phyloP scores from a whole-genome alignment of 2,888 invertebrate genomes.

The Drosophila flavopinicola region DNA sequence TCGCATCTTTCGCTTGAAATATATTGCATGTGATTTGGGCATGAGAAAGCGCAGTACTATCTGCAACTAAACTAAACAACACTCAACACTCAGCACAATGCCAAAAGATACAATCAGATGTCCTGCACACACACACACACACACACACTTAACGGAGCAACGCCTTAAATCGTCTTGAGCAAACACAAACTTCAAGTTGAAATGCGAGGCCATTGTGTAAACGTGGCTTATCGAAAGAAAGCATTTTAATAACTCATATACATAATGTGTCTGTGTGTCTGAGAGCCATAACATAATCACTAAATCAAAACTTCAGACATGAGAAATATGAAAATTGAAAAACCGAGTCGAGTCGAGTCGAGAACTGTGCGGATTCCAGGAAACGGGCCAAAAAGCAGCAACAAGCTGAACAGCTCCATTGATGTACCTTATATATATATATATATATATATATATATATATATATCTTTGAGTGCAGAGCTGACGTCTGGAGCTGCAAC shows the following conservation, averaged over 20 bases:
- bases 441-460: neutral
- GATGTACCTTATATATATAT: constrained; percentile 16
- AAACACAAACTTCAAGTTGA: constrained; percentile 63
- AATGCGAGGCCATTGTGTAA: constrained; percentile 59
- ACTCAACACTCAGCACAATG: constrained; percentile 4
- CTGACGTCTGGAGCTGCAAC: constrained; percentile 50
- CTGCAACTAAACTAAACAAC: constrained; percentile 3
- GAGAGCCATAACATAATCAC: constrained; percentile 58
- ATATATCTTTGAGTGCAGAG: constrained; percentile 17
- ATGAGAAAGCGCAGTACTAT: constrained; percentile 22
- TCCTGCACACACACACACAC: constrained; percentile 33
- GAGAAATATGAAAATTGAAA: constrained; percentile 80
- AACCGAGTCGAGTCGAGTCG: constrained; percentile 43
- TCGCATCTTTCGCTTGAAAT: constrained; percentile 20
- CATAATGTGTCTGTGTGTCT: constrained; percentile 28
- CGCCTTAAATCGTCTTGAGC: constrained; percentile 69
- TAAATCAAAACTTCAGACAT: constrained; percentile 69
- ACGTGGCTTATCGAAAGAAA: constrained; percentile 69
- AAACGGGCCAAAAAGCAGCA: constrained; percentile 8
- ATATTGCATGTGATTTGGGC: constrained; percentile 8
- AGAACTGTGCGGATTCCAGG: constrained; percentile 35
- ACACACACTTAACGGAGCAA: constrained; percentile 25
- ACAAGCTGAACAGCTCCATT: constrained; percentile 35
- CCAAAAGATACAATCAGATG: constrained; percentile 60
- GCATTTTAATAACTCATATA: constrained; percentile 72